Conservation (phyloP, 2,888 invertebrate species). For the Acrocyrtus sp. region DNA sequence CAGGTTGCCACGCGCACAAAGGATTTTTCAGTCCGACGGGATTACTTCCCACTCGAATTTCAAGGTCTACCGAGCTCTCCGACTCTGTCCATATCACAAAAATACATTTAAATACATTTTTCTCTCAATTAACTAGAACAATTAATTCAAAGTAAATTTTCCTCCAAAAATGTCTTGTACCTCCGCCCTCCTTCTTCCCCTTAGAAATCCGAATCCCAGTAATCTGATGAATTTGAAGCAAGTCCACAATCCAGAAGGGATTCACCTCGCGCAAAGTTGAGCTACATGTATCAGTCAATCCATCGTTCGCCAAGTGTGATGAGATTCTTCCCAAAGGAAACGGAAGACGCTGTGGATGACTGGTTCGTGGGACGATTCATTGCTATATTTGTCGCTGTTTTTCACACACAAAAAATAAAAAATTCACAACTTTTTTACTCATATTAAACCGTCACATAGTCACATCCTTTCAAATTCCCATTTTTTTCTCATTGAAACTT, state of each 20-base stretch:
- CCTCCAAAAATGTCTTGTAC: conserved; percentile 2
- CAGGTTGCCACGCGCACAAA: conserved; percentile 93
- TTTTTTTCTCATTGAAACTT: neutral
- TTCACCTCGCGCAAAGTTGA: conserved; percentile 86
- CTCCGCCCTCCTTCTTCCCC: conserved; percentile 68
- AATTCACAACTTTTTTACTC: neutral
- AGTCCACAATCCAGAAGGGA: conserved; percentile 93
- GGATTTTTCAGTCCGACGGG: conserved; percentile 87
- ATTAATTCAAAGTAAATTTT: too few species aligned
- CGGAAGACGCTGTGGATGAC: conserved; percentile 74
- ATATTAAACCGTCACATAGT: neutral
- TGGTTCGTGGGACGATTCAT: conserved; percentile 89
- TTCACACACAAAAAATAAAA: conserved; percentile 64
- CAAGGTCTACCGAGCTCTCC: conserved; percentile 61
- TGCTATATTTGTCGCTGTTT: conserved; percentile 87
- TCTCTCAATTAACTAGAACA: too few species aligned
- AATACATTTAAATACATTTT: too few species aligned
- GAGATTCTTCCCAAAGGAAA: conserved; percentile 79
- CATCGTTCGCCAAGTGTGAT: conserved; percentile 87
- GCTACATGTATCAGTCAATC: conserved; percentile 84
- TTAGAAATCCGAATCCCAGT: conserved; percentile 88
- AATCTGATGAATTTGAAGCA: conserved; percentile 84
- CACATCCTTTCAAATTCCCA: neutral
- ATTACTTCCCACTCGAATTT: conserved; percentile 77
- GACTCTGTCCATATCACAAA: conserved; percentile 9